Evolutionary conservation across 2,888 invertebrate genomes (phyloP), one percentile per base, ranked within the genome.

Genomic region (Fabriciana adippe): DNA sequence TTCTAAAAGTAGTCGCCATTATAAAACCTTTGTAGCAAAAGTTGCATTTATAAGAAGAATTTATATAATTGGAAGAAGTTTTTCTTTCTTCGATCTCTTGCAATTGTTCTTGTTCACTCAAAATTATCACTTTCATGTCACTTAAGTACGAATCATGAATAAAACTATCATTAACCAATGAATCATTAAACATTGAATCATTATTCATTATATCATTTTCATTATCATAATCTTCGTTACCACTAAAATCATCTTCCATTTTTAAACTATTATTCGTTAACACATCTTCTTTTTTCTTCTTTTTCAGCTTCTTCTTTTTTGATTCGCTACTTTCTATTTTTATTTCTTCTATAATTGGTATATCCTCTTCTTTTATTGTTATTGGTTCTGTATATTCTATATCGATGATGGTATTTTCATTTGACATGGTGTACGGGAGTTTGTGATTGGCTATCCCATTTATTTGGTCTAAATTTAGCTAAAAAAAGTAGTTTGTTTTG

Each of bases 11-110:
- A 0, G 70, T 70, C 4, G 86, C 83, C 0, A 85, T 85, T 50
- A 89, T 81, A 51, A 90, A 92, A 0, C 92, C 91, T 66, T 88
- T 89, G 14, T 70, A 91, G 15, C 91, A 92, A 1, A 77, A 74
- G 0, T 86, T 81, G 53, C 91, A 91, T 53, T 89, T 89, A 50
- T 86, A 89, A 3, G 83, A 78, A 0, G 88, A 86, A 13, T 85
- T 85, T 0, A 78, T 61, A 66, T 90, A 92, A 47, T 90, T 91
- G 0, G 76, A 66, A 0, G 87, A 81, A 0, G 68, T 69, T 61
- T 84, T 88, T 21, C 90, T 75, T 0, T 76, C 72, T 2, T 79
- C 64, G 0, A 91, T 71, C 50, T 90, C 91, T 0, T 80, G 75
- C 0, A 86, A 59, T 50, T 90, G 91, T 48, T 92, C 77, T 2